Evolutionary conservation across 2,113 vertebrate genomes (phyloP).

Genomic region (Callithrix jacchus): DNA sequence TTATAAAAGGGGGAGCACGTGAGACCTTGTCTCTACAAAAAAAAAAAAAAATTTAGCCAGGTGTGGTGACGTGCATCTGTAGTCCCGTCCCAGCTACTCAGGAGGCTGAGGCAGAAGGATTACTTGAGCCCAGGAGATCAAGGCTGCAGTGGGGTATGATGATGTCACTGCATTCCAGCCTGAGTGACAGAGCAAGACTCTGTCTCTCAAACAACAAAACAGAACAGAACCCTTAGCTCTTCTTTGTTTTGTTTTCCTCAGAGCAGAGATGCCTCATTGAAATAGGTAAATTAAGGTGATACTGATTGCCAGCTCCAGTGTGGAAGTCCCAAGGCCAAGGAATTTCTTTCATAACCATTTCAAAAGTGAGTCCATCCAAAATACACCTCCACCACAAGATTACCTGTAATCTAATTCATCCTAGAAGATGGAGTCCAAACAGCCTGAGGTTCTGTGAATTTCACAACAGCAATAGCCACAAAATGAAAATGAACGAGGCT

Average conservation of each 20-base stretch:
- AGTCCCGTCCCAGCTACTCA: not conserved
- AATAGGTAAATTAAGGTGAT: not conserved
- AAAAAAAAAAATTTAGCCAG: not conserved
- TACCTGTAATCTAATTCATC: slow-evolving; percentile 31
- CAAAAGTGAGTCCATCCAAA: slow-evolving; percentile 39
- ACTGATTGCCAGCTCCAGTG: not conserved
- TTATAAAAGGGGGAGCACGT: no score
- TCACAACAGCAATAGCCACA: not conserved
- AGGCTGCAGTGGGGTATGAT: not conserved
- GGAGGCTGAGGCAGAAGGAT: not conserved
- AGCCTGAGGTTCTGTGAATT: not conserved
- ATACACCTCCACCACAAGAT: not conserved
- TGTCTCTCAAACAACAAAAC: not conserved
- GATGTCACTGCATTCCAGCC: not conserved
- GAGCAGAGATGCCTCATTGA: not conserved
- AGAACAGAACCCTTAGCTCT: not conserved
- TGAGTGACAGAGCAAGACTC: not conserved
- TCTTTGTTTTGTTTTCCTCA: not conserved
- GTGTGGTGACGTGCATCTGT: not conserved
- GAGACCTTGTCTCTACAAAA: not conserved
- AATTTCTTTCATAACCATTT: slow-evolving; percentile 45
- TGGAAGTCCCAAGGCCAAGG: not conserved
- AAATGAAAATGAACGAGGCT: not conserved
- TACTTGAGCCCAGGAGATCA: not conserved
- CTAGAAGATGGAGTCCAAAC: slow-evolving; percentile 26